These are phyloP conservation scores for Crotalus adamanteus DNA, from an alignment of 2,797 vertebrate species.

Conservation along the genomic window DNA sequence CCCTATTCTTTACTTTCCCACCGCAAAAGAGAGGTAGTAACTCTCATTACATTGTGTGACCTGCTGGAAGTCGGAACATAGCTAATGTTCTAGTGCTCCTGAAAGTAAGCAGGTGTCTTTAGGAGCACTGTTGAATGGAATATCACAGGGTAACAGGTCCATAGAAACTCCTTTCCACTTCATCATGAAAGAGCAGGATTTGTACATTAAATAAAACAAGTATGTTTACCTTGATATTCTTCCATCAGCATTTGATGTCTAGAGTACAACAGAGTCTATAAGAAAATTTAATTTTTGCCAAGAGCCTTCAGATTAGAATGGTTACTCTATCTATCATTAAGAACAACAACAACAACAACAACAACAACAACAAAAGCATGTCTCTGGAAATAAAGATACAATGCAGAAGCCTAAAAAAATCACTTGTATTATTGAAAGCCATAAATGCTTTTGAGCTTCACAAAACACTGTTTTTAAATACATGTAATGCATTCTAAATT, in stretches of 20 bases:
- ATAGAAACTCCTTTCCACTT: neutral
- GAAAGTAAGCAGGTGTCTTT: neutral
- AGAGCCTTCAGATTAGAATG: neutral
- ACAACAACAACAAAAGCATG: neutral
- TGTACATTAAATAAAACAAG: neutral
- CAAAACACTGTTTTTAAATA: neutral
- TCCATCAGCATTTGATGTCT: constrained; percentile 4
- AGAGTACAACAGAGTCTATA: neutral
- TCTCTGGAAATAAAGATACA: neutral
- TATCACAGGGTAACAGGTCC: neutral
- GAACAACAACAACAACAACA: neutral
- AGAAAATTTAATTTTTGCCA: constrained; percentile 6
- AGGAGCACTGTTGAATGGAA: neutral
- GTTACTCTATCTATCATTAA: neutral
- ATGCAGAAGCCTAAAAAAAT: neutral
- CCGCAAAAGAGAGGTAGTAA: neutral
- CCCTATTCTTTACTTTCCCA: neutral
- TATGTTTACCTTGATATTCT: constrained; percentile 12
- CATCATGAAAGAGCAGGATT: neutral
- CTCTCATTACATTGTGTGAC: neutral
- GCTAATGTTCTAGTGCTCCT: neutral
- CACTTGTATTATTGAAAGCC: neutral
- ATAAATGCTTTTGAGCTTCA: neutral
- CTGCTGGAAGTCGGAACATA: neutral
- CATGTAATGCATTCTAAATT: neutral